A percentile compares a stretch with the other conserved stretches of the same genome.
These are phyloP conservation scores for Serilophus lunatus DNA, from an alignment of 2,113 vertebrate genomes.

Conservation along the genomic window DNA sequence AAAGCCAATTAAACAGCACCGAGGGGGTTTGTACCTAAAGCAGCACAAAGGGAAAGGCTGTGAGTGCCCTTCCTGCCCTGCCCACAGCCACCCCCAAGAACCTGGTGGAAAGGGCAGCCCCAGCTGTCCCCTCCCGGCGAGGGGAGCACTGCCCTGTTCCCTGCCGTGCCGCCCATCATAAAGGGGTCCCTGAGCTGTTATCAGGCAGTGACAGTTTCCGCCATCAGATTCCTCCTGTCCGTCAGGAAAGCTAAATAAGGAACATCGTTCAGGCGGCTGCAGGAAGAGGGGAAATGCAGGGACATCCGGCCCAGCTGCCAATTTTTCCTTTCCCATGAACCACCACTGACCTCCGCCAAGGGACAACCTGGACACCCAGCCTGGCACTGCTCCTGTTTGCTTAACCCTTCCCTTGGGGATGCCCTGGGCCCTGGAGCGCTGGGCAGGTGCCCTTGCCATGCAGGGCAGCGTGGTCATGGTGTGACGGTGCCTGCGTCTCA, in stretches of 20 bases:
- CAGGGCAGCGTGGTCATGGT: rapidly evolving
- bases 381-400: constrained; percentile 36
- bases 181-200: constrained; percentile 73
- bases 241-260: constrained; percentile 81
- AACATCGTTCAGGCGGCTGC: constrained; percentile 72
- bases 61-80: not conserved
- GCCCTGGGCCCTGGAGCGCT: not conserved
- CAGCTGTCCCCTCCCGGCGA: not conserved
- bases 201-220: constrained; percentile 81
- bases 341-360: constrained; percentile 78
- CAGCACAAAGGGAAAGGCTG: not conserved
- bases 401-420: constrained; percentile 27
- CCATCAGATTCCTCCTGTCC: constrained; percentile 76
- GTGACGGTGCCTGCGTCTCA: rapidly evolving
- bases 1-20: not conserved
- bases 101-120: not conserved
- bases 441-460: rapidly evolving
- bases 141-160: not conserved
- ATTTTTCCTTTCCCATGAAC: constrained; percentile 91
- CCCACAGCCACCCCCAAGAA: rapidly evolving
- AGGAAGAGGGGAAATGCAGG: constrained; percentile 83
- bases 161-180: constrained; percentile 10
- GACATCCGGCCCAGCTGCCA: constrained; percentile 87
- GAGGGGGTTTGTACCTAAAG: not conserved
- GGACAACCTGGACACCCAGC: constrained; percentile 59